Evolutionary conservation across 2,888 invertebrate species (phyloP).

Genomic region (Pasiphila rectangulata): DNA sequence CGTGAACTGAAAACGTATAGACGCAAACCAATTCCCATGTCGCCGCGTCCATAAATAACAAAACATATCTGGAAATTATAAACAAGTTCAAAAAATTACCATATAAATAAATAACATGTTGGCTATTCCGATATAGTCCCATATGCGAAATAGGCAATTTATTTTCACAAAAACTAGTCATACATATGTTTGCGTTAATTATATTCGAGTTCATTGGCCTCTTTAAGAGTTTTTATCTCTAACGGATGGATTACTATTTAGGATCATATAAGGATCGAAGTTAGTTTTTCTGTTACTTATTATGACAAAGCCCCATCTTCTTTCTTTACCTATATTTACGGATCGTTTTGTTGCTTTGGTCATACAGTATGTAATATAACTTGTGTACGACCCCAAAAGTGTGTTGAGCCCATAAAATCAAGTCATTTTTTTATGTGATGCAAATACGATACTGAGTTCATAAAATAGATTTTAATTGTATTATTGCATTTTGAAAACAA

Average conservation of each 20-base stretch:
- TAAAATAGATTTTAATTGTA: too few species aligned
- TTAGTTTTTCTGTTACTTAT: neutral
- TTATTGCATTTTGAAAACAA: too few species aligned
- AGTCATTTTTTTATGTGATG: too few species aligned
- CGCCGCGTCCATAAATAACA: slow-evolving; percentile 17
- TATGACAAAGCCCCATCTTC: neutral
- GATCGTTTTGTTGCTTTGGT: neutral
- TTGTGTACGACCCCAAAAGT: too few species aligned
- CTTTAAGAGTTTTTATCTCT: slow-evolving; percentile 2
- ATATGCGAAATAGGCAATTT: slow-evolving; percentile 21
- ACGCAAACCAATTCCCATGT: slow-evolving; percentile 19
- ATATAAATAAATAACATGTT: slow-evolving; percentile 14
- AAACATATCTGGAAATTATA: slow-evolving; percentile 7
- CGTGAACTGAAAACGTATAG: slow-evolving; percentile 31
- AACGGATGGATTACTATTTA: slow-evolving; percentile 1
- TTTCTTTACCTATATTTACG: neutral
- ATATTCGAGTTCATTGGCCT: slow-evolving; percentile 10
- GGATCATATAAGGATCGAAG: too few species aligned
- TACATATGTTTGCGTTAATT: slow-evolving; percentile 12
- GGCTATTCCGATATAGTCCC: slow-evolving; percentile 12
- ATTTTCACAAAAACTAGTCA: slow-evolving; percentile 8
- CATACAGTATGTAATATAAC: too few species aligned
- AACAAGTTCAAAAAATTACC: slow-evolving; percentile 16
- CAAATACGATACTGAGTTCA: too few species aligned
- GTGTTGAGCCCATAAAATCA: too few species aligned